A percentile compares a stretch with the other conserved stretches of the same genome.
Conservation (phyloP, 2,113 vertebrate genomes). For the Mohoua ochrocephala region DNA sequence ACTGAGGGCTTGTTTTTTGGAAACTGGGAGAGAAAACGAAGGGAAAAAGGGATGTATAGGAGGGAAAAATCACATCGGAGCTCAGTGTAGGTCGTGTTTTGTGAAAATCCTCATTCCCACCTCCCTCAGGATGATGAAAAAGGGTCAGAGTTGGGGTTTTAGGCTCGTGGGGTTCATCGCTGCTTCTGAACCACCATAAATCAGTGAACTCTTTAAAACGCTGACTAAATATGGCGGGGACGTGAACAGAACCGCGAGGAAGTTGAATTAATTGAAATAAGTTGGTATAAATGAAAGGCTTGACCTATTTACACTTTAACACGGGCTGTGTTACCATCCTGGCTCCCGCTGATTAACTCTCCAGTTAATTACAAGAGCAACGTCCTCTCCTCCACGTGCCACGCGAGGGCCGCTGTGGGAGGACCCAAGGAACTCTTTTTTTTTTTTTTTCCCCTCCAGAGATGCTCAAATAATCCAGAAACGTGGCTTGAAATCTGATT, state of each 20-base stretch:
- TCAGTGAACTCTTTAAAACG: neutral
- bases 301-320: neutral
- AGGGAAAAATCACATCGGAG: neutral
- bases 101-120: neutral
- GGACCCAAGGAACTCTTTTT: neutral
- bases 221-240: neutral
- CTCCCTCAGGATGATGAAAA: neutral
- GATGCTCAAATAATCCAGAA: neutral
- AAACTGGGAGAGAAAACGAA: conserved; percentile 51
- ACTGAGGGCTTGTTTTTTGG: conserved; percentile 73
- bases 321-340: neutral
- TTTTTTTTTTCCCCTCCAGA: neutral
- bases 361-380: neutral
- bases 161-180: neutral
- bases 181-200: neutral
- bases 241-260: neutral
- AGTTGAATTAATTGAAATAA: neutral
- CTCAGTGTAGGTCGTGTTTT: neutral
- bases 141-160: neutral
- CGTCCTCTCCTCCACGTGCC: neutral
- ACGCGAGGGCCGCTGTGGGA: neutral
- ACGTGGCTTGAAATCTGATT: neutral
- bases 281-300: neutral
- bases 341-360: neutral
- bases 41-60: neutral